Percentiles rank a stretch among this genome's conserved stretches.
phyloP scores from a whole-genome alignment of 2,797 vertebrate species.

The Gymnodraco acuticeps region DNA sequence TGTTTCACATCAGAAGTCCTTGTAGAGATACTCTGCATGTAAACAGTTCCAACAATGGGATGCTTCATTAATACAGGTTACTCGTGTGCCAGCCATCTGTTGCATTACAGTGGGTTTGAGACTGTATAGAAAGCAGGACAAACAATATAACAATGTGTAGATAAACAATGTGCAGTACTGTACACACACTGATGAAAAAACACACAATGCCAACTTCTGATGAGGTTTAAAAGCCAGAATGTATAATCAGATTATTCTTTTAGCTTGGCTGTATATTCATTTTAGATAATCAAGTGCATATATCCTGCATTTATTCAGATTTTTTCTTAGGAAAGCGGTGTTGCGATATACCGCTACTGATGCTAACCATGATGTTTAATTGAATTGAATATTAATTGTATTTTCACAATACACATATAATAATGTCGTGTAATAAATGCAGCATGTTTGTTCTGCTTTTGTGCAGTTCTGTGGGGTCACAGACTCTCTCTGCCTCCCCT shows the following conservation, averaged over 20 bases:
- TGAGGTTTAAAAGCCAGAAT: not conserved
- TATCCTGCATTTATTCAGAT: not conserved
- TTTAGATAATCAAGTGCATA: not conserved
- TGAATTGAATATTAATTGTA: too few species aligned
- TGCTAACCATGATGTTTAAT: too few species aligned
- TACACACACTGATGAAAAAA: not conserved
- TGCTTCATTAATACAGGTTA: constrained; percentile 29
- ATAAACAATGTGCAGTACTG: not conserved
- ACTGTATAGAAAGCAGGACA: not conserved
- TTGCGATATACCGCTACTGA: too few species aligned
- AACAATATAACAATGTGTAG: not conserved
- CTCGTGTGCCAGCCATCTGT: constrained; percentile 33
- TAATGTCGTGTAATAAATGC: too few species aligned
- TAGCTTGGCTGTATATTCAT: not conserved
- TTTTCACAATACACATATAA: too few species aligned
- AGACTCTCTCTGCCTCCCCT: too few species aligned
- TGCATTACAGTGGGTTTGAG: constrained; percentile 16
- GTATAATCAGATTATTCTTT: not conserved
- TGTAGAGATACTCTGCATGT: constrained; percentile 1
- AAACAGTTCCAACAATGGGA: constrained; percentile 22
- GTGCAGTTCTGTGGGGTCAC: too few species aligned
- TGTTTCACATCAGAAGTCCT: constrained; percentile 17
- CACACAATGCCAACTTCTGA: not conserved
- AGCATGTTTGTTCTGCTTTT: too few species aligned
- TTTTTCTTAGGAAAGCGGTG: too few species aligned